Percentiles rank a stretch among this genome's conserved stretches.
Conservation (phyloP, 2,113 vertebrate genomes). For the Neotoma lepida region DNA sequence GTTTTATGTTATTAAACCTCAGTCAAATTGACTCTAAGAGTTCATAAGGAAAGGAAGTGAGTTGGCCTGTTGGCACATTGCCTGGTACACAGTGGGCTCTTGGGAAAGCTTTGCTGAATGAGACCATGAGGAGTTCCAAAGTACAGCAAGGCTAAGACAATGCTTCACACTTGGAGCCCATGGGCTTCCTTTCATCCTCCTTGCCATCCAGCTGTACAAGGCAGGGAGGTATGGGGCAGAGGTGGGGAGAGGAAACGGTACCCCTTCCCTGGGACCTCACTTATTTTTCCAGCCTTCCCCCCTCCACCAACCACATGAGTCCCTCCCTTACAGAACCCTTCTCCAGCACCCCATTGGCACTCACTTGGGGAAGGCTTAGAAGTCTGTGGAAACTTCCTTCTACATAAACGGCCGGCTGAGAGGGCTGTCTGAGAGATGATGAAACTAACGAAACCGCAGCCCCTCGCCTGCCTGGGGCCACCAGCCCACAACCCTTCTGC, state of each 20-base stretch:
- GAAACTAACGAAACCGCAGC: constrained; percentile 66
- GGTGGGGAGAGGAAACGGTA: too few species aligned
- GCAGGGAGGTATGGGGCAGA: not conserved
- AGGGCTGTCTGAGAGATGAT: constrained; percentile 16
- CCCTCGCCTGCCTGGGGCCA: not conserved
- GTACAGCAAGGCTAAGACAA: not conserved
- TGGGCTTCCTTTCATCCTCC: not conserved
- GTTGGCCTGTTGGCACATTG: rapidly evolving
- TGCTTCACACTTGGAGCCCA: not conserved
- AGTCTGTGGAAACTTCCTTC: constrained; percentile 69
- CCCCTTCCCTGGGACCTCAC: not conserved
- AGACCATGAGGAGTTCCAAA: too few species aligned
- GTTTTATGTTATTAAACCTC: not conserved
- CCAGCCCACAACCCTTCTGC: not conserved
- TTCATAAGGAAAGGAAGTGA: too few species aligned
- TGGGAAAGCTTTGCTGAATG: not conserved
- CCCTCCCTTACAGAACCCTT: not conserved
- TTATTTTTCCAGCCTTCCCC: not conserved
- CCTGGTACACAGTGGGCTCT: not conserved
- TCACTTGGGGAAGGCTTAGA: not conserved
- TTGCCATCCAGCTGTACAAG: not conserved
- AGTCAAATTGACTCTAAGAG: too few species aligned
- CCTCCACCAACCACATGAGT: not conserved
- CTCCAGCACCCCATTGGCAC: not conserved
- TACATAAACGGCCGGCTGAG: not conserved